phyloP scores from a whole-genome alignment of 2,113 vertebrate genomes.

The Sinocyclocheilus maitianheensis region DNA sequence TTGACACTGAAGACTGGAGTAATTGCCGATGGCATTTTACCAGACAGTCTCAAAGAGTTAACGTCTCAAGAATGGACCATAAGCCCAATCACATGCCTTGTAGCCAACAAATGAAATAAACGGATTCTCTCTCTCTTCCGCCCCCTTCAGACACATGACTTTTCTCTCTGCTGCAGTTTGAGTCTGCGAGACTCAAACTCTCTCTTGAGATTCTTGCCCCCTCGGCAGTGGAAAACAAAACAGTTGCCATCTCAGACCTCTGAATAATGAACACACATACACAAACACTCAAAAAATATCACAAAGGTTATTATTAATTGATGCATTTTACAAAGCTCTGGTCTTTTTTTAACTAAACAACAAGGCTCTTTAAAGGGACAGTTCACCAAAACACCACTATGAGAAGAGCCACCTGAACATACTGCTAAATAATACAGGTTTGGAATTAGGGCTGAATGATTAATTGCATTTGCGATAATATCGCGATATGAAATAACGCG shows the following conservation, averaged over 20 bases:
- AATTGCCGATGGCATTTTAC: neutral
- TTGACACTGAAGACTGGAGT: neutral
- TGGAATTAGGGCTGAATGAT: neutral
- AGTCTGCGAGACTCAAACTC: conserved; percentile 1
- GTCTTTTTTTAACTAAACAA: neutral
- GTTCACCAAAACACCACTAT: neutral
- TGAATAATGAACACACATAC: neutral
- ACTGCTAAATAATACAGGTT: neutral
- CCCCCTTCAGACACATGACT: conserved; percentile 41
- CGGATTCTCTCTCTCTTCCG: neutral
- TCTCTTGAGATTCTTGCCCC: conserved; percentile 26
- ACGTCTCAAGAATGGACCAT: conserved; percentile 22
- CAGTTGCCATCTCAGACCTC: neutral
- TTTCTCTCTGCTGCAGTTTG: neutral
- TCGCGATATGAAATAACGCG: no score
- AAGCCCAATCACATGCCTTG: conserved; percentile 47
- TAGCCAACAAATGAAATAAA: conserved; percentile 34
- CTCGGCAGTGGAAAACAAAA: conserved; percentile 25
- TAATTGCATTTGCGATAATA: no score
- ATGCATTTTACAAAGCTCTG: neutral
- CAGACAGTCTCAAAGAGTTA: conserved; percentile 38
- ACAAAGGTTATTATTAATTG: neutral
- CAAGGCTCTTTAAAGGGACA: neutral
- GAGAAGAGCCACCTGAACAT: neutral
- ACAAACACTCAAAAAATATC: neutral